These are phyloP conservation scores for Babyrousa celebensis DNA, from an alignment of 2,797 vertebrate species.

Conservation along the genomic window DNA sequence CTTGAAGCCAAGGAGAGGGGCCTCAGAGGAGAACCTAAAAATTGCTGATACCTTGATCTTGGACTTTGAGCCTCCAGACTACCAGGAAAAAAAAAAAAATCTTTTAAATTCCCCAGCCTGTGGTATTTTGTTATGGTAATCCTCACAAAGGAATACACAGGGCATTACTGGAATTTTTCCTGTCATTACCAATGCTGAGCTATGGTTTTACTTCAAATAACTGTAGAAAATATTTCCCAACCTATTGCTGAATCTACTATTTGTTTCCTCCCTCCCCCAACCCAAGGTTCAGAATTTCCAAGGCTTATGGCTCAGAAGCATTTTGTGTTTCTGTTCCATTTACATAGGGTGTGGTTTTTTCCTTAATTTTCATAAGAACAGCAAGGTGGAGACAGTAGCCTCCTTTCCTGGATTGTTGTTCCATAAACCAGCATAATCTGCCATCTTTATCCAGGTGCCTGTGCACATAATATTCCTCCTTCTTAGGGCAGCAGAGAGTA, in stretches of 20 bases:
- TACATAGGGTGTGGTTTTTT: background rate
- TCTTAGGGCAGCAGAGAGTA: background rate
- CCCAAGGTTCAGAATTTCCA: background rate
- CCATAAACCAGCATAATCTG: background rate
- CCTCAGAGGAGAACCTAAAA: background rate
- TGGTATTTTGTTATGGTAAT: background rate
- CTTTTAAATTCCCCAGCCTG: background rate
- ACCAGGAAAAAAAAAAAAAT: background rate
- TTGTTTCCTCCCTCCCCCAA: too few species aligned
- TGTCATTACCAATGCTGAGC: background rate
- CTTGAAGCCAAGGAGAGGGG: background rate
- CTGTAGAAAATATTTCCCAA: background rate
- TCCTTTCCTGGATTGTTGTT: background rate
- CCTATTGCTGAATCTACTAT: background rate
- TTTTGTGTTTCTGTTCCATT: background rate
- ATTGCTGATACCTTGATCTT: background rate
- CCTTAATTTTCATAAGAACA: background rate
- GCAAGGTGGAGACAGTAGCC: background rate
- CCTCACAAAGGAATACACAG: background rate
- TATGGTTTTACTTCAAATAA: background rate
- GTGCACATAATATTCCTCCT: background rate
- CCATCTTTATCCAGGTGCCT: too few species aligned
- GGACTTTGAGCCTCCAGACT: background rate
- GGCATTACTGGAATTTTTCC: background rate
- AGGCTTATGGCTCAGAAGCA: background rate